Percentiles rank a stretch among this genome's conserved stretches.
Conservation (phyloP, 2,888 invertebrate species). For the Unio pictorum region DNA sequence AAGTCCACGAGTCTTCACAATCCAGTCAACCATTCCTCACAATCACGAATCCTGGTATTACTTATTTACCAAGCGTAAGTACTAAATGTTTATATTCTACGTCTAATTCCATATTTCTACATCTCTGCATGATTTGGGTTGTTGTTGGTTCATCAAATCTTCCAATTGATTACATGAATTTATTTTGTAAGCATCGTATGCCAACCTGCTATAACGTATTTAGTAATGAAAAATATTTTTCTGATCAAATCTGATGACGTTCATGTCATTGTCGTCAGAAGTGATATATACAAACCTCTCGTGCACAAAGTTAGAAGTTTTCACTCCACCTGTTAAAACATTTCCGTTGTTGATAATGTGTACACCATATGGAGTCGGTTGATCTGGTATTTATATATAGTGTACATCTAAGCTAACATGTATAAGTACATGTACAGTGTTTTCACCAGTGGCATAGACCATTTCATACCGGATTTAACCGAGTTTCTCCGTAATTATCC, state of each 20-base stretch:
- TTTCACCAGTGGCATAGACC: too few relatives aligned
- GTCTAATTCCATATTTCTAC: neutral
- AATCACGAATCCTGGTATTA: neutral
- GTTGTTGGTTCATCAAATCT: neutral
- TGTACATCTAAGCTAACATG: too few relatives aligned
- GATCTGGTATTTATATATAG: too few relatives aligned
- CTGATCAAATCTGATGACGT: neutral
- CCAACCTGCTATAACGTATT: conserved; percentile 1
- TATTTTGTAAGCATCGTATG: neutral
- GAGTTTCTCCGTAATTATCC: too few relatives aligned
- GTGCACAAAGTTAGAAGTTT: conserved; percentile 1
- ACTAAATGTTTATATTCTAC: conserved; percentile 5
- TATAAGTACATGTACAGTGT: too few relatives aligned
- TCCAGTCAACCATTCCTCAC: neutral
- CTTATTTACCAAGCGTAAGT: conserved; percentile 10
- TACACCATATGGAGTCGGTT: too few relatives aligned
- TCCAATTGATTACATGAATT: neutral
- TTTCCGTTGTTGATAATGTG: neutral
- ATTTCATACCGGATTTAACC: too few relatives aligned
- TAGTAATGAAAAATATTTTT: neutral
- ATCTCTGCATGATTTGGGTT: neutral
- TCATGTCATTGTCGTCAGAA: conserved; percentile 2
- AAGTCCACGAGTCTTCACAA: conserved; percentile 11
- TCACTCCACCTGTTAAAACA: neutral
- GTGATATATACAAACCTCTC: neutral